Evolutionary conservation across 2,113 vertebrate genomes (phyloP), one percentile per base, ranked within the genome.

Genomic region (Passer domesticus): DNA sequence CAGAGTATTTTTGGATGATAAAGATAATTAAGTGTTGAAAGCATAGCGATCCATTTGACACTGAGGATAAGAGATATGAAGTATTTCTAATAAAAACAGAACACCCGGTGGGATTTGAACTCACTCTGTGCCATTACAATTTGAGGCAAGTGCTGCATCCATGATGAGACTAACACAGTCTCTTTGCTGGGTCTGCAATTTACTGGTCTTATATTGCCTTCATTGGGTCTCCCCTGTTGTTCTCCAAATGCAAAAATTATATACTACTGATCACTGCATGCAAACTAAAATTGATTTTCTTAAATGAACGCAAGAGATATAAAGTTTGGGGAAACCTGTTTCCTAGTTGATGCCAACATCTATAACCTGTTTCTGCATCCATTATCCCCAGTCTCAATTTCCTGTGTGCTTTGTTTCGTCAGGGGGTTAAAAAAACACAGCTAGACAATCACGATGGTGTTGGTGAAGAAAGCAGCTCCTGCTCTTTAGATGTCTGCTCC

Each of bases 41-140:
- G 89, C 69, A 94, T 88, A 97, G 96, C 53, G 90, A 98, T 97
- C 89, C 93, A 95, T 97, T 96, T 98, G 96, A 97, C 95, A 96
- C 69, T 44, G 18, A 91, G 78, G 95, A 97, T 95, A 96, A 97
- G 97, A 98, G 91, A 95, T 95, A 95, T 96, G 90, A 97, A 97
- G 92, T 64, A 97, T 97, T 98, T 96, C 91, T 96, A 97, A 96
- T 94, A 97, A 96, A 97, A 98, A 93, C 41, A 80, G 92, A 85
- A 95, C 90, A 75, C 94, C 92, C 27, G 3, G 75, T 92, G 97
- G 89, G 97, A 96, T 90, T 80, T 97, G 95, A 97, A 95, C 95
- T 96, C 39, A 3, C 82, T 92, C 90, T 62, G 67, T 81, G 85
- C 55, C 33, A 13, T 95, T 96, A 92, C 90, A 87, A 73, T 91